Percentiles rank a stretch among this genome's conserved stretches.
These are phyloP conservation scores for Drosophila macrospina DNA, from an alignment of 2,888 invertebrate species.

Conservation along the genomic window DNA sequence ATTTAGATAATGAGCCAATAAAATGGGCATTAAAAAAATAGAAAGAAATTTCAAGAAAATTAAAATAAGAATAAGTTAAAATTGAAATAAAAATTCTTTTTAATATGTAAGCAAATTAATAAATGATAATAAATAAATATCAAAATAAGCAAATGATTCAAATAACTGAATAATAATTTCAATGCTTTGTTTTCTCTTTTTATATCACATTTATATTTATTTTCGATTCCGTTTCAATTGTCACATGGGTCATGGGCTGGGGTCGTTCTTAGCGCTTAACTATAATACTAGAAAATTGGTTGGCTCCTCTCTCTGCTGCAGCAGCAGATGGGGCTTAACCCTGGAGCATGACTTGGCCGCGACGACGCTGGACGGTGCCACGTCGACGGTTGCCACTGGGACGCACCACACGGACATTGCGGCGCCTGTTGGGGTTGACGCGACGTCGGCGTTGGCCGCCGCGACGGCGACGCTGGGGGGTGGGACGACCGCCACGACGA, in stretches of 20 bases:
- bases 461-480: slow-evolving; percentile 54
- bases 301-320: background rate
- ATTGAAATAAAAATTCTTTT: too few species aligned
- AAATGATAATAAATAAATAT: background rate
- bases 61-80: background rate
- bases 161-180: background rate
- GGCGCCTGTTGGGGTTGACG: slow-evolving; percentile 47
- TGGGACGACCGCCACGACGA: slow-evolving; percentile 47
- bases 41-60: background rate
- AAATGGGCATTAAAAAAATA: background rate
- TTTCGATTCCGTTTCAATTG: slow-evolving; percentile 52
- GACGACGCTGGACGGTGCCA: slow-evolving; percentile 58
- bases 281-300: slow-evolving; percentile 73
- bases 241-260: slow-evolving; percentile 13
- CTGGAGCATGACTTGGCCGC: slow-evolving; percentile 52
- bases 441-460: slow-evolving; percentile 40
- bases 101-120: background rate
- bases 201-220: slow-evolving; percentile 66
- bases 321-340: slow-evolving; percentile 31
- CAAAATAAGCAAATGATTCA: background rate
- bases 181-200: slow-evolving; percentile 15
- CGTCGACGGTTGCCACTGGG: slow-evolving; percentile 58
- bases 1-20: background rate
- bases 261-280: slow-evolving; percentile 55
- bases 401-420: slow-evolving; percentile 61